A percentile compares a stretch with the other conserved stretches of the same genome.
phyloP scores from a whole-genome alignment of 2,888 invertebrate species.

The Colletes collaris region DNA sequence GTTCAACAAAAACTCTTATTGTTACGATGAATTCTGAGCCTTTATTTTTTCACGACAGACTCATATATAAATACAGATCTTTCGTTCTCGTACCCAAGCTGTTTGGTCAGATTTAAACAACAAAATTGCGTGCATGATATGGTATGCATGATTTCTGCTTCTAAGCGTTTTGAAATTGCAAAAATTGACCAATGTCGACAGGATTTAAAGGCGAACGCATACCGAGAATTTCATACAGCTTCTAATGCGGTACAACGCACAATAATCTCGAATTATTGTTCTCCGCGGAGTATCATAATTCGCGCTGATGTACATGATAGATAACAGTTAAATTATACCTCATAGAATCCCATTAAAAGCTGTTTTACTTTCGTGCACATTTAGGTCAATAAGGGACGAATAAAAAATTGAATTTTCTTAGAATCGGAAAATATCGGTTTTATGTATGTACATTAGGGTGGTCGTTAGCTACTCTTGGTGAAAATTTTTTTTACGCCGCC shows the following conservation, averaged over 20 bases:
- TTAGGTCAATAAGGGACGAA: too few relatives aligned
- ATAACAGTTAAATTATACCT: conserved; percentile 20
- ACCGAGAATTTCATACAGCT: conserved; percentile 5
- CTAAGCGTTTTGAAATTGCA: not conserved
- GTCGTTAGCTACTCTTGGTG: too few relatives aligned
- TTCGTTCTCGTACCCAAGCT: not conserved
- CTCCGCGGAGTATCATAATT: conserved; percentile 7
- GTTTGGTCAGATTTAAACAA: not conserved
- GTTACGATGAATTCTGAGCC: conserved; percentile 2
- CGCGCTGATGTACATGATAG: conserved; percentile 23
- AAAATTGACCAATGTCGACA: not conserved
- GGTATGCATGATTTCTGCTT: not conserved
- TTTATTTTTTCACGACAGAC: not conserved
- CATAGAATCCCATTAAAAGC: conserved; percentile 8
- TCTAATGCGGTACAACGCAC: not conserved
- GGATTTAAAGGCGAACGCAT: not conserved
- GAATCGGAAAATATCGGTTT: too few relatives aligned
- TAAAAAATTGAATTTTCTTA: too few relatives aligned
- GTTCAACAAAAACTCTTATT: conserved; percentile 14
- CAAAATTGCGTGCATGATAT: not conserved
- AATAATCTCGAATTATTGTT: conserved; percentile 40
- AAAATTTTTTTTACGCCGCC: too few relatives aligned
- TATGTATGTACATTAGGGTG: too few relatives aligned
- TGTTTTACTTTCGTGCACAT: not conserved
- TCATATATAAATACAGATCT: not conserved